These are phyloP conservation scores for Grallaria varia DNA, from an alignment of 2,113 vertebrate genomes.

Conservation along the genomic window DNA sequence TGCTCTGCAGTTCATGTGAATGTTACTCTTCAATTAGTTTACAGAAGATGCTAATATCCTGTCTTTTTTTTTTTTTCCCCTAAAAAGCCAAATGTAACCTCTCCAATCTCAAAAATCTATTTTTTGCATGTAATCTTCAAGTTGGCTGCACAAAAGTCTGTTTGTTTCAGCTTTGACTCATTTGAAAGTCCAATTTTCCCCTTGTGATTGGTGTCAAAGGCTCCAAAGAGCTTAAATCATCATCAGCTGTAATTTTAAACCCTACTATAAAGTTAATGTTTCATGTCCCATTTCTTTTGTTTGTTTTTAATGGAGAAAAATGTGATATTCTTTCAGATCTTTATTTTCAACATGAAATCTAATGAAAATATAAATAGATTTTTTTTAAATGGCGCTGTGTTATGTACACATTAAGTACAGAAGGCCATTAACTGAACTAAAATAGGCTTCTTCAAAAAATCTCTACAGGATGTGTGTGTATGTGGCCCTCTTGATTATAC, in stretches of 20 bases:
- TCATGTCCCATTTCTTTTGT: background rate
- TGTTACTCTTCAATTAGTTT: background rate
- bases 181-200: conserved; percentile 16
- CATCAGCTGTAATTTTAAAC: conserved; percentile 16
- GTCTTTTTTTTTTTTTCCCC: background rate
- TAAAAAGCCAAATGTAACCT: background rate
- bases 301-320: background rate
- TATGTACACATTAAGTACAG: background rate
- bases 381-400: background rate
- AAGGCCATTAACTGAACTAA: background rate
- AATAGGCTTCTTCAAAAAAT: background rate
- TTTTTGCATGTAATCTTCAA: background rate
- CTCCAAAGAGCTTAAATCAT: background rate
- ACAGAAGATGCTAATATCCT: conserved; percentile 40
- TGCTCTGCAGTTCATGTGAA: background rate
- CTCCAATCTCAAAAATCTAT: background rate
- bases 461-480: fast-evolving
- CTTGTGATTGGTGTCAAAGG: background rate
- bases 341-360: background rate
- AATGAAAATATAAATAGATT: background rate
- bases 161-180: background rate
- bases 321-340: background rate
- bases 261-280: background rate
- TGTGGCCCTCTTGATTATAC: background rate
- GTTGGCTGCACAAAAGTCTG: background rate